Conservation (phyloP, 2,113 vertebrate genomes). For the Sinocyclocheilus anophthalmus region DNA sequence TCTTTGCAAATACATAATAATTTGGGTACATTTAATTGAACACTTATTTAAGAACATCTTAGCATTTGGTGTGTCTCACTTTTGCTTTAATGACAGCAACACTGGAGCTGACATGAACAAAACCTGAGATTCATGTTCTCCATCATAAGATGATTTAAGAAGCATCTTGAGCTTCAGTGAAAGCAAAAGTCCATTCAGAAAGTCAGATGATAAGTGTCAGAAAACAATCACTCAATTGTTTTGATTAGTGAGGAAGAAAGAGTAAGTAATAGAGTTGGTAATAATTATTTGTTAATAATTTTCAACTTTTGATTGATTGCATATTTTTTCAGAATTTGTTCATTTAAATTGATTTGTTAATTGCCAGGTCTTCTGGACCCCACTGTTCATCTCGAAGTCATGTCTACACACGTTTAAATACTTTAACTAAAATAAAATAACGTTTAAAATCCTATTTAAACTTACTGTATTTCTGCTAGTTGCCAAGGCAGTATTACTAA, state of each 20-base stretch:
- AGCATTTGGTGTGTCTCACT: neutral
- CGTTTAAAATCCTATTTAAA: neutral
- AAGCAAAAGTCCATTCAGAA: neutral
- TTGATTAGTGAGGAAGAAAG: neutral
- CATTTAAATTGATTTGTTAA: neutral
- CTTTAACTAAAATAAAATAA: neutral
- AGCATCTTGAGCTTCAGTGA: neutral
- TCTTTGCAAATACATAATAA: neutral
- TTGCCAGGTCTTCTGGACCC: neutral
- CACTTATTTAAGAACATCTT: neutral
- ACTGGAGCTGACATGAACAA: neutral
- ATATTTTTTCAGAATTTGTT: neutral
- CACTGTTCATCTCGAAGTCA: neutral
- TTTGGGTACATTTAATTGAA: neutral
- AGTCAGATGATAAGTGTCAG: neutral
- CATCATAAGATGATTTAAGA: neutral
- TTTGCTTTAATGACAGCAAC: neutral
- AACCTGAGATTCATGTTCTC: neutral
- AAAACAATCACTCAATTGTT: neutral
- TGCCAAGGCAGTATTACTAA: too few species aligned
- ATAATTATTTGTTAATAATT: neutral
- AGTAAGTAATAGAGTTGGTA: neutral
- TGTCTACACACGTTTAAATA: neutral
- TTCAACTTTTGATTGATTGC: neutral
- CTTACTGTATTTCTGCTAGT: neutral